phyloP scores from a whole-genome alignment of 2,888 invertebrate genomes.

The Axea sp. region DNA sequence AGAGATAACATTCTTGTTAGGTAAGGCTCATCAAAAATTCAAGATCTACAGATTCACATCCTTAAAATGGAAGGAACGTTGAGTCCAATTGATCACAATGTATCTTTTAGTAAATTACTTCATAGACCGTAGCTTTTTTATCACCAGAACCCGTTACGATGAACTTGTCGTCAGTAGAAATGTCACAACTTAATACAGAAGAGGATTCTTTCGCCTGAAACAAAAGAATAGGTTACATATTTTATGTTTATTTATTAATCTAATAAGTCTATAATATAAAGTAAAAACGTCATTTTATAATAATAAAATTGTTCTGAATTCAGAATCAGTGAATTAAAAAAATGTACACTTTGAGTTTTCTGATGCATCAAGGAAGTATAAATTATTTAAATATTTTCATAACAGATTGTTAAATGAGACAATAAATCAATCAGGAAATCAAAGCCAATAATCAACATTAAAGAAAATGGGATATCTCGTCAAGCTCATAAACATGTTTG shows the following conservation, averaged over 20 bases:
- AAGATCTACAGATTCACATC: conserved; percentile 34
- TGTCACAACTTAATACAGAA: conserved; percentile 98
- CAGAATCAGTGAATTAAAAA: too few relatives aligned
- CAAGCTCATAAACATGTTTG: conserved; percentile 49
- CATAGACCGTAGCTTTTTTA: conserved; percentile 98
- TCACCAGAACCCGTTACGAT: conserved; percentile 99
- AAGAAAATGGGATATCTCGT: conserved; percentile 16
- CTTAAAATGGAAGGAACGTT: conserved; percentile 40
- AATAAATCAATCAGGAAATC: conserved; percentile 18
- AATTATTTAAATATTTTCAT: too few relatives aligned
- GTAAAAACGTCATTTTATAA: too few relatives aligned
- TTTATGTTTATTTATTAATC: too few relatives aligned
- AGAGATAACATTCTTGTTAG: conserved; percentile 41
- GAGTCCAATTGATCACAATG: conserved; percentile 37
- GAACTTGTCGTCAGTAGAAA: conserved; percentile 98
- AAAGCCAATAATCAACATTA: conserved; percentile 34
- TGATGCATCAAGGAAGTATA: too few relatives aligned
- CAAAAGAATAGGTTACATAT: conserved; percentile 3
- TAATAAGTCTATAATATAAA: too few relatives aligned
- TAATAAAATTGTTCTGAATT: too few relatives aligned
- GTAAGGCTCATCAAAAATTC: conserved; percentile 51
- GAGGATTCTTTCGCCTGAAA: conserved; percentile 96
- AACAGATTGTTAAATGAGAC: neutral
- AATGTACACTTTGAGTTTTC: too few relatives aligned
- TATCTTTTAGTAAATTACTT: conserved; percentile 90